A percentile compares a stretch with the other conserved stretches of the same genome.
Conservation (phyloP, 2,888 invertebrate species). For the Nymphalis c-album region DNA sequence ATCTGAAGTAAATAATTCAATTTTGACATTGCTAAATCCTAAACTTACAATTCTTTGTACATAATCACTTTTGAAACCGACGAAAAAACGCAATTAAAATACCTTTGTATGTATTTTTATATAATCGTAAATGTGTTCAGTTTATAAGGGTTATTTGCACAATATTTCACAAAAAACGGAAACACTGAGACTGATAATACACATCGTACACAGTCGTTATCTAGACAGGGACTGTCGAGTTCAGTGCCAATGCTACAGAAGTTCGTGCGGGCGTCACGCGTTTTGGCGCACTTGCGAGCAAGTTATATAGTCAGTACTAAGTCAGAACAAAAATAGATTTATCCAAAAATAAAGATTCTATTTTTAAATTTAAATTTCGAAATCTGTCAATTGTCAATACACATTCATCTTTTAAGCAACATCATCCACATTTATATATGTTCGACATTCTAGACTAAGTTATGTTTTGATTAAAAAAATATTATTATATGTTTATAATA, state of each 20-base stretch:
- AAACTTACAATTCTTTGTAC: neutral
- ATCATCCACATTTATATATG: constrained; percentile 2
- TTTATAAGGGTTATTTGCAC: constrained; percentile 23
- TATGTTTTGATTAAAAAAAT: too few species aligned
- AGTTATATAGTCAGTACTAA: constrained; percentile 64
- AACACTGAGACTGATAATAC: constrained; percentile 42
- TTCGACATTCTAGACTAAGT: too few species aligned
- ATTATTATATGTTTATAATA: constrained; percentile 3
- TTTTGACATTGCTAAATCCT: neutral
- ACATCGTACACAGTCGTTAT: constrained; percentile 65
- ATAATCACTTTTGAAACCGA: neutral
- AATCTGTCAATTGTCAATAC: constrained; percentile 18
- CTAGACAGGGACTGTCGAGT: constrained; percentile 72
- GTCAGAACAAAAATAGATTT: constrained; percentile 47
- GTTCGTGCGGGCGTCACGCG: constrained; percentile 71
- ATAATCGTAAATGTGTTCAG: neutral
- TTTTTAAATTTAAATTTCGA: constrained; percentile 23
- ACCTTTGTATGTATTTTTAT: neutral
- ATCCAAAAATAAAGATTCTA: constrained; percentile 37
- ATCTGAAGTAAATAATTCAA: constrained; percentile 44
- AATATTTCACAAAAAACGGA: constrained; percentile 34
- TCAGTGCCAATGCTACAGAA: constrained; percentile 77
- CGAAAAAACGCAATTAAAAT: neutral
- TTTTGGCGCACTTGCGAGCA: constrained; percentile 73
- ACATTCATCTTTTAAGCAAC: constrained; percentile 2